Base-by-base conservation (phyloP, 2,113 vertebrate genomes). In the Atlantisia rogersi region DNA sequence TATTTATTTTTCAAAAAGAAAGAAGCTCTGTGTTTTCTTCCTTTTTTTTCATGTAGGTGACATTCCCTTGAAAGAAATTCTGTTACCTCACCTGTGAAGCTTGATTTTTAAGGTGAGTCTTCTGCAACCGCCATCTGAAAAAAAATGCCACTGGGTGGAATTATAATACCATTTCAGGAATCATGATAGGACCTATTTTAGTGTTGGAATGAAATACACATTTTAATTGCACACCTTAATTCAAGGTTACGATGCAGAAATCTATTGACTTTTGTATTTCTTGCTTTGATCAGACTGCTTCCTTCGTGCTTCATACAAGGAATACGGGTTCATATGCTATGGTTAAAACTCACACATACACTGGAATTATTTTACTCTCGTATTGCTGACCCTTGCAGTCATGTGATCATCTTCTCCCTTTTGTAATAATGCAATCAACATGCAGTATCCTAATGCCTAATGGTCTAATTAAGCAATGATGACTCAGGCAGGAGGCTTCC, bases 381-480 rank as follows among this genome's bases (percentile, higher is more conserved):
- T 40, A 70, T 55, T 86, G 80, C 69, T 82, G 64, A 65, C 86
- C 74, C 90, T 95, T 76, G 17, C 48, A 93, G 75, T 46, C 78
- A 92, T 96, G 95, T 95, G 88, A 85, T 86, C 75, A 92, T 92
- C 77, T 71, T 83, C 86, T 88, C 60, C 90, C 77, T 95, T 91
- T 64, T 93, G 59, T 92, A 97, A 94, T 32, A 60, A 92, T 90
- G 79, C 94, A 97, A 97, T 97, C 96, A 96, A 95, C 92, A 92
- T 85, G 77, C 89, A 97, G 84, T 77, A 97, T 93, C 90, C 93
- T 97, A 97, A 96, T 92, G 94, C 91, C 92, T 97, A 97, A 96
- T 92, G 94, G 92, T 84, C 80, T 97, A 96, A 98, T 98, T 98
- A 97, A 98, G 88, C 94, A 92, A 90, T 85, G 95, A 95, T 13